Base-by-base conservation (phyloP, 2,113 vertebrate species). In the Crypturellus undulatus region DNA sequence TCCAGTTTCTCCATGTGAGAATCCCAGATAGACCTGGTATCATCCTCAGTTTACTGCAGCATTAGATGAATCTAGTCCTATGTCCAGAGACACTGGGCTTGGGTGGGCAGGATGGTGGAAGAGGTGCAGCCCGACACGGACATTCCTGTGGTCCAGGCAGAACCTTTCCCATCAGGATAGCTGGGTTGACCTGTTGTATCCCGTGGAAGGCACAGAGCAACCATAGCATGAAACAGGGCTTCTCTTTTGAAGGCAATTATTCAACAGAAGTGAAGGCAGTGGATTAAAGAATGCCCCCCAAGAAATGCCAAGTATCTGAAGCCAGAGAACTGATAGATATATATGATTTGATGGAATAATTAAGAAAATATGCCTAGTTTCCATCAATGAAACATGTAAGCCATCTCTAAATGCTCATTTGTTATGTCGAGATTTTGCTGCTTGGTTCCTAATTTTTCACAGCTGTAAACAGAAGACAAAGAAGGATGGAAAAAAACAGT, bases 391-490 rank as follows among this genome's bases (percentile, higher is more conserved):
- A 90, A 90, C 60, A 75, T 58, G 63, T 62, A 94, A 97, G 69
- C 95, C 84, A 90, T 80, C 79, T 94, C 34, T 89, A 54, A 93
- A 52, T 58, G 78, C 73, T 96, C 70, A 21, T 76, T 84, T 85
- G 73, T 36, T 89, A 80, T 84, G 92, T 77, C 56, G 65, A 87
- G 84, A 17, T 94, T 94, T 94, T 69, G 65, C 67, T 81, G 79
- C 82, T 73, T 43, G 84, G 84, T 64, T 81, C 93, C 94, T 97
- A 96, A 97, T 97, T 97, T 96, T 94, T 97, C 96, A 92, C 97
- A 97, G 97, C 96, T 97, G 96, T 94, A 97, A 96, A 93, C 16
- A 58, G 42, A 92, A 97, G 97, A 96, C 88, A 95, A 89, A 90
- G 45, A 47, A 76, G 67, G 67, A 62, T 94, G 58, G 88, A 43